These are phyloP conservation scores for Dinothrombium tinctorium DNA, from an alignment of 1,140 invertebrate genomes.

Conservation along the genomic window DNA sequence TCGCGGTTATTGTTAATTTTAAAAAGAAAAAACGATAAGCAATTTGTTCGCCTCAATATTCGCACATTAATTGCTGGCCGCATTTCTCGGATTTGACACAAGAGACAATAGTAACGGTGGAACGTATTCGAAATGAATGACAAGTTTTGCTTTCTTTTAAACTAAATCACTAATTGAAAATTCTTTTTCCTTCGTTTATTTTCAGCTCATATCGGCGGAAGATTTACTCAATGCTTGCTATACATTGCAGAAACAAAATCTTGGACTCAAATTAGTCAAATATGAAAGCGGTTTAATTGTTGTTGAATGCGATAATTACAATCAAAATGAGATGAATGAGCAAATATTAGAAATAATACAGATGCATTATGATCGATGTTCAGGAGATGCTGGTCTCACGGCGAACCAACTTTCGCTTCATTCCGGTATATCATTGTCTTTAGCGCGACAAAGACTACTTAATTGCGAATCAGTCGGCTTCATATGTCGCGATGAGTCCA, in stretches of 20 bases:
- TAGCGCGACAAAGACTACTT: constrained; percentile 40
- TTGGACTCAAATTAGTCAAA: constrained; percentile 38
- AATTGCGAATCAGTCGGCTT: constrained; percentile 55
- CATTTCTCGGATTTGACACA: too few relatives aligned
- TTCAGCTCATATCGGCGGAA: constrained; percentile 75
- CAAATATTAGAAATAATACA: constrained; percentile 41
- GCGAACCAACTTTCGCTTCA: constrained; percentile 59
- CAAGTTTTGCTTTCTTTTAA: background rate
- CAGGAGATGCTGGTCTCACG: constrained; percentile 37
- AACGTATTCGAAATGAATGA: too few relatives aligned
- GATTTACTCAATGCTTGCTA: constrained; percentile 73
- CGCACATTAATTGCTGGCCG: too few relatives aligned
- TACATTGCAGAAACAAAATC: constrained; percentile 32
- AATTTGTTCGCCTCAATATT: too few relatives aligned
- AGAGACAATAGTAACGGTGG: too few relatives aligned
- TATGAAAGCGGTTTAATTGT: constrained; percentile 81
- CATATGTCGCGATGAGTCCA: constrained; percentile 74
- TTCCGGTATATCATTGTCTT: constrained; percentile 54
- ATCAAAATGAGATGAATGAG: constrained; percentile 47
- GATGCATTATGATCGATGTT: constrained; percentile 21
- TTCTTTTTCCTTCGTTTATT: constrained; percentile 4
- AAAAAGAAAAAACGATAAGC: too few relatives aligned
- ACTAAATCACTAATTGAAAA: background rate
- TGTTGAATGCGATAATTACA: constrained; percentile 48
- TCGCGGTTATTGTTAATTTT: too few relatives aligned